Percentiles rank a stretch among this genome's conserved stretches.
These are phyloP conservation scores for Alaudala cheleensis DNA, from an alignment of 2,113 vertebrate genomes.

Conservation along the genomic window DNA sequence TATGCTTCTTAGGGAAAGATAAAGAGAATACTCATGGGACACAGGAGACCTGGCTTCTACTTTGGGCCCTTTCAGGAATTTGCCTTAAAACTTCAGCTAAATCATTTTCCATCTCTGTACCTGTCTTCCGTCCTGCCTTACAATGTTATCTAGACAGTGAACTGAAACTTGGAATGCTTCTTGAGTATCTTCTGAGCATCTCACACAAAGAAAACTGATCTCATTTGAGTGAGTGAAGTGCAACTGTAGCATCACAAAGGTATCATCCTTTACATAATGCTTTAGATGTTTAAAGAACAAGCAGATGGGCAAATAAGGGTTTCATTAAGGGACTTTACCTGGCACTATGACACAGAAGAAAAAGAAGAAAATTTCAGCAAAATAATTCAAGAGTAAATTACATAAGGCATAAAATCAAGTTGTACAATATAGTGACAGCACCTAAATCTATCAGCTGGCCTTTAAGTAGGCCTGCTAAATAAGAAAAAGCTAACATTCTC, in stretches of 20 bases:
- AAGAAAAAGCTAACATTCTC: background rate
- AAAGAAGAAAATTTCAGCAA: background rate
- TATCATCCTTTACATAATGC: background rate
- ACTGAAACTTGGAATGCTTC: background rate
- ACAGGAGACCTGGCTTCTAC: background rate
- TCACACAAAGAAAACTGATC: accelerated
- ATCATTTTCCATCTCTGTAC: background rate
- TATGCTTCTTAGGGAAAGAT: background rate
- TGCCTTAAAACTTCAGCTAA: background rate
- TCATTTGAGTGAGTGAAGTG: background rate
- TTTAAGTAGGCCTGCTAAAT: background rate
- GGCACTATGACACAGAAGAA: background rate
- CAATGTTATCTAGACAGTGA: background rate
- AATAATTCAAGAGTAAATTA: background rate
- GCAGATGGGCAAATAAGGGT: background rate
- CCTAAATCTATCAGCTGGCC: background rate
- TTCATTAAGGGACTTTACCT: background rate
- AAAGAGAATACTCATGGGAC: background rate
- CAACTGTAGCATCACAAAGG: background rate
- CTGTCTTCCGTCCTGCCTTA: background rate
- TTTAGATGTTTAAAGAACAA: background rate
- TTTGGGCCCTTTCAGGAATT: background rate
- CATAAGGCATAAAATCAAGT: background rate
- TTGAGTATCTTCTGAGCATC: background rate
- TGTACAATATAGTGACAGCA: background rate